Conservation (phyloP, 2,797 vertebrate species). For the Myotis vivesi region DNA sequence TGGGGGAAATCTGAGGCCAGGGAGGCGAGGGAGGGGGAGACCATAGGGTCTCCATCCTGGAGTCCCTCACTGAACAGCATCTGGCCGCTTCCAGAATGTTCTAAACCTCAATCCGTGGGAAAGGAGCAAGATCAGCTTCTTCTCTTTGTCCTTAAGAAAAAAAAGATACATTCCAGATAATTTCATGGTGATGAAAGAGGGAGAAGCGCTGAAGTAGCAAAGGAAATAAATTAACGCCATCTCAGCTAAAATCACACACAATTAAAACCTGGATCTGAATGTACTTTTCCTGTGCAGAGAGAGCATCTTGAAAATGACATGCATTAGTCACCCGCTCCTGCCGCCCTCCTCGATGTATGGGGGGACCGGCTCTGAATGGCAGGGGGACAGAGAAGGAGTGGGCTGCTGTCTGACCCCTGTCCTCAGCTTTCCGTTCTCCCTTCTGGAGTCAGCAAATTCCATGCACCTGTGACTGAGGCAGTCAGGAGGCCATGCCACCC, state of each 20-base stretch:
- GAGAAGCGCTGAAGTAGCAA: conserved; percentile 82
- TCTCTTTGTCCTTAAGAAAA: conserved; percentile 76
- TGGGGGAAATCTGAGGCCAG: not conserved
- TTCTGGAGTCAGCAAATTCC: not conserved
- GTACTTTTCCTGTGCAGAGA: conserved; percentile 74
- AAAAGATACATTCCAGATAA: conserved; percentile 78
- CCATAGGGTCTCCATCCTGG: not conserved
- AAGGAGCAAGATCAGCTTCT: conserved; percentile 74
- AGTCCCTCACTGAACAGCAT: not conserved
- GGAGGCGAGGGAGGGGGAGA: not conserved
- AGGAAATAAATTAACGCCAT: conserved; percentile 81
- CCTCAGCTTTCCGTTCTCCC: not conserved
- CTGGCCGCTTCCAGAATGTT: conserved; percentile 49
- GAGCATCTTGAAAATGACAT: conserved; percentile 77
- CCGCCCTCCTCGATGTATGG: not conserved
- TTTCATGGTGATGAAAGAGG: conserved; percentile 74
- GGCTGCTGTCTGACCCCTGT: not conserved
- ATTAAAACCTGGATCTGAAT: conserved; percentile 84
- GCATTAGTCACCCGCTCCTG: conserved; percentile 77
- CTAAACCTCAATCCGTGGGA: conserved; percentile 55
- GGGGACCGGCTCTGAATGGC: not conserved
- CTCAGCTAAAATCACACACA: conserved; percentile 86
- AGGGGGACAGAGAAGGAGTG: not conserved
- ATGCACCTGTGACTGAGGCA: not conserved
- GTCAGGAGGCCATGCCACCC: not conserved